Evolutionary conservation across 1,140 invertebrate genomes (phyloP).

Genomic region (Hydropsyche tenuis): DNA sequence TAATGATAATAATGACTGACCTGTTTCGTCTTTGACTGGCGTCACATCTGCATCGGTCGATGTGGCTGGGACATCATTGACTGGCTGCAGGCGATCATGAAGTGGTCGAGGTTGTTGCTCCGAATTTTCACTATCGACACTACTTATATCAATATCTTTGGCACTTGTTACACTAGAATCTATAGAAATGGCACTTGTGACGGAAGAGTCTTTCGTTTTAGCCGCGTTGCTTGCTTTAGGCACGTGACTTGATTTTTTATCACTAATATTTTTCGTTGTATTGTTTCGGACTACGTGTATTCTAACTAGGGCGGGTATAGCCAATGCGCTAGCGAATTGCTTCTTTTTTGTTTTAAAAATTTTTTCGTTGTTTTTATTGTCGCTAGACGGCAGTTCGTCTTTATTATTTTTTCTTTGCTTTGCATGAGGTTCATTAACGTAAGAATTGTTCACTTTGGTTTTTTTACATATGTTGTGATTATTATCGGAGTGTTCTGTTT

Average conservation of each 20-base stretch:
- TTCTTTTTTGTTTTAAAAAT: slow-evolving; percentile 30
- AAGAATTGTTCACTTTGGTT: slow-evolving; percentile 2
- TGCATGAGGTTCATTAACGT: neutral
- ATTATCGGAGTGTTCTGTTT: slow-evolving; percentile 38
- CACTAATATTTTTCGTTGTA: slow-evolving; percentile 24
- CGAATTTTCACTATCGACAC: neutral
- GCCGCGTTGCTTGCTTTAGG: neutral
- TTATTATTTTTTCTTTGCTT: slow-evolving; percentile 4
- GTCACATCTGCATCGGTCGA: neutral
- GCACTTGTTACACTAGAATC: slow-evolving; percentile 36
- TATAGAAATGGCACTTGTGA: slow-evolving; percentile 42
- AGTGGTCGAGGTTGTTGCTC: slow-evolving; percentile 31
- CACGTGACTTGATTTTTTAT: slow-evolving; percentile 10
- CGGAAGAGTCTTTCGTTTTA: neutral
- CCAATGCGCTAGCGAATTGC: slow-evolving; percentile 35
- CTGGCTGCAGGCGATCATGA: slow-evolving; percentile 40
- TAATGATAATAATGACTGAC: slow-evolving; percentile 5
- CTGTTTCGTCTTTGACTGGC: neutral
- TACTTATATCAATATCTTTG: slow-evolving; percentile 39
- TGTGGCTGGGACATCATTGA: slow-evolving; percentile 39
- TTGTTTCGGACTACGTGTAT: slow-evolving; percentile 47
- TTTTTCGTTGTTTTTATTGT: slow-evolving; percentile 13
- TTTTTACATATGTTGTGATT: slow-evolving; percentile 46
- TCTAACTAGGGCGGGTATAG: slow-evolving; percentile 45
- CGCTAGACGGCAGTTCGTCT: neutral